phyloP scores from a whole-genome alignment of 1,140 invertebrate genomes.

The Halesus radiatus region DNA sequence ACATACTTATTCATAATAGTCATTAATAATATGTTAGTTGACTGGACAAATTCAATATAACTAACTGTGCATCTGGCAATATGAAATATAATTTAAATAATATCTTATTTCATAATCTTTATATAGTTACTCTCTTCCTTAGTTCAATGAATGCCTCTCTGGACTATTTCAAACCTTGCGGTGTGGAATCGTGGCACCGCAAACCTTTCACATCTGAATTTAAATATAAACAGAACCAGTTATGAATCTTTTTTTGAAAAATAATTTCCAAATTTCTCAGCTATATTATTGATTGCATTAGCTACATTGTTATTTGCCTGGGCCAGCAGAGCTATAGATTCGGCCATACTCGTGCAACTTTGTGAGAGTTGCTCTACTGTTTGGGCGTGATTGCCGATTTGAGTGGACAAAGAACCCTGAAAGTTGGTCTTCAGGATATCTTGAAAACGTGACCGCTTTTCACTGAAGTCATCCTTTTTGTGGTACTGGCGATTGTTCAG shows the following conservation, averaged over 20 bases:
- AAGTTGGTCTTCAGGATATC: background rate
- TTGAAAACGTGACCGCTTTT: background rate
- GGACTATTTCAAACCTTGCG: no score
- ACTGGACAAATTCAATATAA: no score
- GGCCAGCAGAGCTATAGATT: conserved; percentile 9
- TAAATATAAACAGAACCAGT: no score
- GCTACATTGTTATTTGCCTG: conserved; percentile 28
- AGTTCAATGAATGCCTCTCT: no score
- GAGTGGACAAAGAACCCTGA: background rate
- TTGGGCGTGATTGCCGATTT: background rate
- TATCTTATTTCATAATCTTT: no score
- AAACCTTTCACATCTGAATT: no score
- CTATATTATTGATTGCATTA: conserved; percentile 18
- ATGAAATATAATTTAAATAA: no score
- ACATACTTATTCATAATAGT: no score
- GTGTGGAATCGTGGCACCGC: no score
- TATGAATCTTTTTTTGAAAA: background rate
- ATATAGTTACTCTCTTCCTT: no score
- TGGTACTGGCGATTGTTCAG: background rate
- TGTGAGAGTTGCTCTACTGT: conserved; percentile 12
- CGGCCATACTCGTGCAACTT: conserved; percentile 18
- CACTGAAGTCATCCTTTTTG: background rate
- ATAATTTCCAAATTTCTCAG: background rate
- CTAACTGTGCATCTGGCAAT: no score
- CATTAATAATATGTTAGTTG: no score